Evolutionary conservation across 2,797 vertebrate genomes (phyloP).

Genomic region (Halcyon smyrnensis): DNA sequence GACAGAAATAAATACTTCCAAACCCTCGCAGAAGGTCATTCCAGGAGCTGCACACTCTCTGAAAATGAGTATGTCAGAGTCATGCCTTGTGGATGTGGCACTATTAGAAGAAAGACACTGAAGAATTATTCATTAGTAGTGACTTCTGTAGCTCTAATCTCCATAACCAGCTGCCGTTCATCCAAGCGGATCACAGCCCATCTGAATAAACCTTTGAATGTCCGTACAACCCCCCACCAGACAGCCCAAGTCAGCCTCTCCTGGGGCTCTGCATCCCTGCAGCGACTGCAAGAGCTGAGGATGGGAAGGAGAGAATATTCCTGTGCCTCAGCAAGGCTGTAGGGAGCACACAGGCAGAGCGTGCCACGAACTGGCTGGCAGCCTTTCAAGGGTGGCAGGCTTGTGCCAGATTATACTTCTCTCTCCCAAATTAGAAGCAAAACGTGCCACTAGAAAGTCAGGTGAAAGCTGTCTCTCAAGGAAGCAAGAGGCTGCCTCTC

Average conservation of each 20-base stretch:
- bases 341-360: background rate
- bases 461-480: conserved; percentile 57
- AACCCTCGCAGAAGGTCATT: background rate
- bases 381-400: conserved; percentile 50
- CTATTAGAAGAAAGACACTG: background rate
- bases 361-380: conserved; percentile 38
- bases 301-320: background rate
- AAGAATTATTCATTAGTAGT: conserved; percentile 17
- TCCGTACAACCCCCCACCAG: background rate
- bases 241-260: background rate
- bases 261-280: background rate
- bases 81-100: background rate
- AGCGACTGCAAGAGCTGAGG: background rate
- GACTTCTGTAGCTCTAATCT: conserved; percentile 27
- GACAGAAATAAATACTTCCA: background rate
- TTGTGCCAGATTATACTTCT: conserved; percentile 38
- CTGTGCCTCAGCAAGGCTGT: background rate
- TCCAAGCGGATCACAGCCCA: background rate
- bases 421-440: conserved; percentile 60
- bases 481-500: conserved; percentile 36
- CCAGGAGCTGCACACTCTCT: background rate
- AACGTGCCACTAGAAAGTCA: conserved; percentile 63
- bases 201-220: background rate
- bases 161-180: background rate
- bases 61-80: background rate